Base-by-base conservation (phyloP, 2,113 vertebrate genomes). In the Podarcis raffonei region DNA sequence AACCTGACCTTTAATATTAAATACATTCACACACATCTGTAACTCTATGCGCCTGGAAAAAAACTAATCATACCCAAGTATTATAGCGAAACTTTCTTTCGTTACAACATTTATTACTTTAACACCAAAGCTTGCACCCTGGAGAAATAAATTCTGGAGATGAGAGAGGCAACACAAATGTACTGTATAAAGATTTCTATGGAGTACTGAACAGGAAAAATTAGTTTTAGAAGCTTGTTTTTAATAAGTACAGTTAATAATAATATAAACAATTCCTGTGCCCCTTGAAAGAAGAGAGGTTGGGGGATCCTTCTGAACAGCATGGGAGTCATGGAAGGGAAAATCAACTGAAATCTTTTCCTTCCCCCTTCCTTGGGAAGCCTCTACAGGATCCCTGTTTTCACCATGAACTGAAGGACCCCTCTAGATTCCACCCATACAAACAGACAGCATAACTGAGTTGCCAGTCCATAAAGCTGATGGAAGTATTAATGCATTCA, bases 81-180 rank as follows among this genome's bases (percentile, higher is more conserved):
- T 94, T 95, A 95, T 48, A 77, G 92, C 94, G 92, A 94, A 95
- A 95, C 94, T 92, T 90, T 93, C 92, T 75, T 92, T 94, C 92
- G 94, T 79, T 92, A 20, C 89, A 94, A 93, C 89, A 88, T 91
- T 94, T 96, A 93, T 42, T 92, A 65, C 88, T 90, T 94, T 95
- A 95, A 94, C 69, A 92, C 69, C 91, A 94, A 87, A 89, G 86
- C 89, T 93, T 76, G 57, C 93, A 90, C 89, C 90, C 89, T 90
- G 83, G 48, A 95, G 92, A 88, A 89, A 95, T 94, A 94, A 12
- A 94, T 93, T 94, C 92, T 92, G 91, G 53, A 89, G 68, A 48
- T 94, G 9, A 89, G 57, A 74, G 35, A 57, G 91, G 62, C 53
- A 87, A 18, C 72, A 85, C 83, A 76, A 88, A 39, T 3, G 30